Base-by-base conservation (phyloP, 2,797 vertebrate genomes). In the Moxostoma hubbsi region DNA sequence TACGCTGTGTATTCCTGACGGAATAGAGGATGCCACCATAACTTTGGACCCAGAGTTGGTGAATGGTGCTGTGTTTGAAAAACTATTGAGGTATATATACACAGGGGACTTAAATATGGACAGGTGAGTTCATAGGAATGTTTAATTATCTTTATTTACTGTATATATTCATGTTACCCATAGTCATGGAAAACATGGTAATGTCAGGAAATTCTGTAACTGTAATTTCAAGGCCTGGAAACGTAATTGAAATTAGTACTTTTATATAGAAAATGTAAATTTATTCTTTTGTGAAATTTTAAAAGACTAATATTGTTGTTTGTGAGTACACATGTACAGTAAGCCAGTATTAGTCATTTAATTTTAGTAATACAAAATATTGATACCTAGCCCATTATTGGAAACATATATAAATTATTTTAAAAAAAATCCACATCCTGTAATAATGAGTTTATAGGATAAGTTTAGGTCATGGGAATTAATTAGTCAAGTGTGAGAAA, bases 81-180 rank as follows among this genome's bases (percentile, higher is more conserved):
- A 96, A 87, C 93, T 99, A 51, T 85, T 99, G 92, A 95, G 98
- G 76, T 99, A 96, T 71, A 93, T 98, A 86, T 99, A 99, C 88
- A 98, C 96, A 0, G 98, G 98, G 77, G 94, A 96, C 79, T 93
- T 99, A 91, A 94, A 93, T 82, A 93, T 97, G 75, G 96, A 97
- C 92, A 96, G 97, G 98, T 99, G 92, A 88, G 86, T 79, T 51
- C 2, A 7, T 46, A 7, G n/a, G 65, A 16, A 13, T 1, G 47
- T 13, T 63, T 13, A 4, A 12, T 6, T 43, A 0, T 62, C 1
- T 43, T 43, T 1, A 7, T 10, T 5, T 6, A 36, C 36, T 36
- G 36, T 36, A 36, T 1, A n/a, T 13, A 63, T 24, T 24, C 2
- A 63, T 36, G 10, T 10, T 12, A 6, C 10, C 8, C 18, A 59